These are phyloP conservation scores for Schizothorax lantsangensis DNA, from an alignment of 2,797 vertebrate species.

Conservation along the genomic window DNA sequence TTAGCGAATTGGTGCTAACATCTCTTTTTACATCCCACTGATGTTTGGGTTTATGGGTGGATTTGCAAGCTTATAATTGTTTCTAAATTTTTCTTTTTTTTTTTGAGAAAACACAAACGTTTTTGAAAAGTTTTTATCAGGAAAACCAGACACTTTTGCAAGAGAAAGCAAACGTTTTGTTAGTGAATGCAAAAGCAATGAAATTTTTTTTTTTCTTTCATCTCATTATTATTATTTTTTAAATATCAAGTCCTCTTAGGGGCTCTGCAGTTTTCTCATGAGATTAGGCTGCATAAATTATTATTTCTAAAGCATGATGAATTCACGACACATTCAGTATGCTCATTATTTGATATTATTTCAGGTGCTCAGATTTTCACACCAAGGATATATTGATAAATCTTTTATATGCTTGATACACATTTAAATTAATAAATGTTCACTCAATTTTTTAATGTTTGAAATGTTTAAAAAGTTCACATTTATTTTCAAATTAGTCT, in stretches of 20 bases:
- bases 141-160: not conserved
- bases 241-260: not conserved
- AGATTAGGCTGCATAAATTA: not conserved
- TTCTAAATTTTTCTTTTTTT: no score
- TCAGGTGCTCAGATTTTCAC: not conserved
- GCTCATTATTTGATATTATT: not conserved
- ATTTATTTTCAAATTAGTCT: not conserved
- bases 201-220: no score
- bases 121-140: no score
- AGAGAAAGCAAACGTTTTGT: not conserved
- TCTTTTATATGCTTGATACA: not conserved
- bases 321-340: not conserved
- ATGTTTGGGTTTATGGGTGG: not conserved
- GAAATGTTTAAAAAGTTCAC: not conserved
- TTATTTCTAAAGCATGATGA: not conserved
- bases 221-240: no score
- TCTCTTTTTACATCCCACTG: not conserved
- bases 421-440: not conserved
- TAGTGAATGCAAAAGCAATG: not conserved
- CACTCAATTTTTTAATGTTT: not conserved
- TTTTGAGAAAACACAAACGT: no score
- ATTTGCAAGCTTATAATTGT: not conserved
- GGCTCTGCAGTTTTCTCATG: not conserved
- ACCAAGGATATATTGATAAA: not conserved
- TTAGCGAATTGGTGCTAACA: not conserved